Conservation (phyloP, 2,888 invertebrate genomes). For the Apodemia duryi region DNA sequence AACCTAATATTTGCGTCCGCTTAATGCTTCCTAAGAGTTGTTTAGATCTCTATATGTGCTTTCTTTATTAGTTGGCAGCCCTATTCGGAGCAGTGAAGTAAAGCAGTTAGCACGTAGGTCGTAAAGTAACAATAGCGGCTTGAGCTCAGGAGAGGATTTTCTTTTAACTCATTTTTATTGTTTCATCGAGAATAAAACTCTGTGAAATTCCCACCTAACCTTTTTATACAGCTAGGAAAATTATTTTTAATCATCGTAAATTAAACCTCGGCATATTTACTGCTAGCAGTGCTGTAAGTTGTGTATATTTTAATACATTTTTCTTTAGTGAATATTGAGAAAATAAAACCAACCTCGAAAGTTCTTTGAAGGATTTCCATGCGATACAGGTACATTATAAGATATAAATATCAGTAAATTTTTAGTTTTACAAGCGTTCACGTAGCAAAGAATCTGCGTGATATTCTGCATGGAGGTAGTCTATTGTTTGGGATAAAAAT, state of each 20-base stretch:
- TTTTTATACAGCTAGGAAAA: conserved; percentile 10
- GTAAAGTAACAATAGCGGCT: conserved; percentile 7
- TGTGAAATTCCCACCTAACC: conserved; percentile 5
- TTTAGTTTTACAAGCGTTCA: too few relatives aligned
- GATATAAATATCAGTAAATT: neutral
- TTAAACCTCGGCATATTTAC: conserved; percentile 8
- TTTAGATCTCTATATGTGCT: too few relatives aligned
- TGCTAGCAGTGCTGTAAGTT: neutral
- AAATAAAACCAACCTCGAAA: neutral
- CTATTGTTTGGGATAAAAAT: too few relatives aligned
- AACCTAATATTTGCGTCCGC: too few relatives aligned
- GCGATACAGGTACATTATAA: neutral
- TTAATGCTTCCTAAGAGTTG: too few relatives aligned
- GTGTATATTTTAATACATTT: neutral
- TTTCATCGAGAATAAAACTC: conserved; percentile 11
- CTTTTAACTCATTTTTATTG: conserved; percentile 14
- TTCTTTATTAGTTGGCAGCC: too few relatives aligned
- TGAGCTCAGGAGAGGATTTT: conserved; percentile 12
- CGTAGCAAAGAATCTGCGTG: too few relatives aligned
- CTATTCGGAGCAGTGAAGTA: neutral
- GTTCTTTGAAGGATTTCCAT: neutral
- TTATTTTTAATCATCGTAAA: conserved; percentile 13
- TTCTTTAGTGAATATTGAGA: neutral
- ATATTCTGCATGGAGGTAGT: too few relatives aligned
- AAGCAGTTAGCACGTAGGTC: conserved; percentile 5